Base-by-base conservation (phyloP, 2,888 invertebrate species). In the Synanthedon andrenaeformis region DNA sequence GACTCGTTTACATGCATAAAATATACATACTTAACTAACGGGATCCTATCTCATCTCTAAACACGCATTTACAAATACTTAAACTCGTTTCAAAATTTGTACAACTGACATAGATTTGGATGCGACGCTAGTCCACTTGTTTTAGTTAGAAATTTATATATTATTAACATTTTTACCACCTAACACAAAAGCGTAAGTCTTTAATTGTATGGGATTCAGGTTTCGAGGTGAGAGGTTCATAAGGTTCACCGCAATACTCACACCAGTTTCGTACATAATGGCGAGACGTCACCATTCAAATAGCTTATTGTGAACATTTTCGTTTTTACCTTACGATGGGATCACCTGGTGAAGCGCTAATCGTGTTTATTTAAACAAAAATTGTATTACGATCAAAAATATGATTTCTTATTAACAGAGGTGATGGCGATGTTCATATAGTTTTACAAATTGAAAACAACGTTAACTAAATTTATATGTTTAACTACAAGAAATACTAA, bases 51-150 rank as follows among this genome's bases (percentile, higher is more conserved):
- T 68, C 67, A 68, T 71, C 69, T 60, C 59, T 35, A 66, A 70
- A 69, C 63, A 56, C 51, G 51, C 62, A 60, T 62, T 66, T 62
- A 63, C 57, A 61, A 59, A 55, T 52, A 58, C 62, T 10, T 35
- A 61, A 66, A 69, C 72, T 70, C 67, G 74, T 76, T 79, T 70
- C 61, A 69, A 72, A 70, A 69, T 61, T 66, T 5, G 35, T 35
- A 35, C 35, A 67, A 69, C 70, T 77, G 76, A 75, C 76, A 79
- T 71, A 74, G 74, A 79, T 74, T 74, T 65, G 52, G 74, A 76
- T 71, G 69, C 70, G 76, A 64, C 76, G 65, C 79, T 75, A 73
- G 67, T 64, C 57, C 52, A 58, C 68, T 73, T 56, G 56, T 54
- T 58, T 61, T 66, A 66, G 35, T 72, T 68, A 53, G 54, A 35